These are phyloP conservation scores for Philaethria dido DNA, from an alignment of 2,888 invertebrate genomes.

Conservation along the genomic window DNA sequence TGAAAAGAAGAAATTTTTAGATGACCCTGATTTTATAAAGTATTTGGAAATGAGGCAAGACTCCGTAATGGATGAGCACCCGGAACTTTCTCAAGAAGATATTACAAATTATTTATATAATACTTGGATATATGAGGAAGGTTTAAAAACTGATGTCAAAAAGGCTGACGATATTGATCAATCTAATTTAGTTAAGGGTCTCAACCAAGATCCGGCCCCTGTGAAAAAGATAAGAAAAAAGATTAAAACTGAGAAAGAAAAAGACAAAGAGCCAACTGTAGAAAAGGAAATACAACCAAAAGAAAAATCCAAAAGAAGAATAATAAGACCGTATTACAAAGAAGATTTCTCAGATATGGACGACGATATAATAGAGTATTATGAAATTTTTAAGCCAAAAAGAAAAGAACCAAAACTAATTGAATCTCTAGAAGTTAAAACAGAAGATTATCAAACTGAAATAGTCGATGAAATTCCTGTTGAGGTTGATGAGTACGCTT, in stretches of 20 bases:
- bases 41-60: constrained; percentile 79
- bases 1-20: constrained; percentile 49
- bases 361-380: constrained; percentile 60
- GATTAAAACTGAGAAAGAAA: constrained; percentile 57
- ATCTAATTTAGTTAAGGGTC: constrained; percentile 64
- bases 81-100: constrained; percentile 75
- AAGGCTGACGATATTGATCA: constrained; percentile 63
- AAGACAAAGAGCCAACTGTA: constrained; percentile 38
- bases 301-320: constrained; percentile 72
- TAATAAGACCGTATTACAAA: constrained; percentile 66
- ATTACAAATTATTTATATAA: constrained; percentile 77
- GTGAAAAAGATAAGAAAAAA: constrained; percentile 61
- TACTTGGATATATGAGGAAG: constrained; percentile 73
- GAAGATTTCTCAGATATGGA: constrained; percentile 70
- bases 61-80: constrained; percentile 77
- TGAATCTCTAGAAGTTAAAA: constrained; percentile 27
- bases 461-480: constrained; percentile 31
- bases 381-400: constrained; percentile 59
- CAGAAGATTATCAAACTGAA: constrained; percentile 17
- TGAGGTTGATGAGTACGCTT: constrained; percentile 36
- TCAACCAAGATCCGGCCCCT: constrained; percentile 51
- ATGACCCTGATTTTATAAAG: constrained; percentile 75
- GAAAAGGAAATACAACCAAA: constrained; percentile 50
- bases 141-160: constrained; percentile 51
- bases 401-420: constrained; percentile 37